Evolutionary conservation across 2,888 invertebrate species (phyloP).

Genomic region (Ernsta delagoae): DNA sequence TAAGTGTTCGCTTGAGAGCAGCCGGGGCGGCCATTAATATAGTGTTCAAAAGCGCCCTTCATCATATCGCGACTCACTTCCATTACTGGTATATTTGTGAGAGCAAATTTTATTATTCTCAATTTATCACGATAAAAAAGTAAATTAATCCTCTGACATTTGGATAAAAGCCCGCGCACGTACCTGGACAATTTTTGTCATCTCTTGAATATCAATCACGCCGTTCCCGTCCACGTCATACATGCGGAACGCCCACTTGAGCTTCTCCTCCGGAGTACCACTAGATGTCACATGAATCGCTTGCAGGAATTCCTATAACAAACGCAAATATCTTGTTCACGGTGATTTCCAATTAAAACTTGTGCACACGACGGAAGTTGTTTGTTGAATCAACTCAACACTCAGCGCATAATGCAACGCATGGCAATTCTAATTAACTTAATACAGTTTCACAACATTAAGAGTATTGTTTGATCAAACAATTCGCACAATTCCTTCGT

Average conservation of each 20-base stretch:
- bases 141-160: slow-evolving; percentile 9
- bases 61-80: slow-evolving; percentile 8
- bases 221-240: slow-evolving; percentile 99
- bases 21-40: slow-evolving; percentile 15
- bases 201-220: slow-evolving; percentile 98
- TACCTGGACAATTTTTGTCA: slow-evolving; percentile 99
- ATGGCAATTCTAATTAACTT: slow-evolving; percentile 25
- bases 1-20: slow-evolving; percentile 28
- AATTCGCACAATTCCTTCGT: slow-evolving; percentile 42
- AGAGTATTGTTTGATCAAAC: slow-evolving; percentile 38
- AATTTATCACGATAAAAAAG: background rate
- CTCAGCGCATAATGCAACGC: slow-evolving; percentile 24
- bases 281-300: slow-evolving; percentile 99
- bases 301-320: slow-evolving; percentile 96
- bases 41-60: slow-evolving; percentile 15
- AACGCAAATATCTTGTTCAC: slow-evolving; percentile 56
- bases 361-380: slow-evolving; percentile 22
- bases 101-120: background rate
- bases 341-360: slow-evolving; percentile 41
- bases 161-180: background rate
- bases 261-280: slow-evolving; percentile 98
- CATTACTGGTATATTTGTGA: background rate
- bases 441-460: slow-evolving; percentile 39
- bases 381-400: slow-evolving; percentile 17
- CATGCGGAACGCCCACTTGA: slow-evolving; percentile 99